phyloP scores from a whole-genome alignment of 2,797 vertebrate genomes.

The Anguilla marmorata region DNA sequence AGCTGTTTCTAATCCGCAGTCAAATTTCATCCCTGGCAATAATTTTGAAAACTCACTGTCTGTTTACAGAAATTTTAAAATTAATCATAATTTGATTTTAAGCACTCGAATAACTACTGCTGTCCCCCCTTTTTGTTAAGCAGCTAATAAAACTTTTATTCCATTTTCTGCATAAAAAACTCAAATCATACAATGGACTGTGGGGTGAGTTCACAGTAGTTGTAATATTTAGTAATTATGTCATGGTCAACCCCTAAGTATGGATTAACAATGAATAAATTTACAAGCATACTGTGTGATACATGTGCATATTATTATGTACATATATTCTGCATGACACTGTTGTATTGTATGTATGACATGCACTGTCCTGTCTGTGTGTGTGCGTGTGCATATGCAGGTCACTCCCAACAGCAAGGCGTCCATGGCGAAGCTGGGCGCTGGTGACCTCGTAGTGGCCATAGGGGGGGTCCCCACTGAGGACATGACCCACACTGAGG shows the following conservation, averaged over 20 bases:
- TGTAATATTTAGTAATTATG: no score
- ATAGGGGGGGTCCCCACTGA: slow-evolving; percentile 80
- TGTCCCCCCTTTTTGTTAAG: no score
- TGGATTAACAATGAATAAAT: no score
- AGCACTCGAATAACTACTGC: background rate
- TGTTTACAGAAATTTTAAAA: background rate
- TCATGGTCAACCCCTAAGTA: no score
- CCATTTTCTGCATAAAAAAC: no score
- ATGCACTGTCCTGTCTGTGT: background rate
- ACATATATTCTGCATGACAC: no score
- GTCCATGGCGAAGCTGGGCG: slow-evolving; percentile 77
- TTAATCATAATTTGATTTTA: background rate
- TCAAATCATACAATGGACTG: no score
- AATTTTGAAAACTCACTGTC: background rate
- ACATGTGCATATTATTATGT: no score
- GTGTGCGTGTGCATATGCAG: slow-evolving; percentile 56
- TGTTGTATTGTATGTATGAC: background rate
- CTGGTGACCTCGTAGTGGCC: slow-evolving; percentile 80
- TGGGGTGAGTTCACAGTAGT: no score
- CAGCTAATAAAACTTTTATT: no score
- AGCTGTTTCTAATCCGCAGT: background rate
- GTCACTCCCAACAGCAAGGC: slow-evolving; percentile 86
- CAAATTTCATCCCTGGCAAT: background rate
- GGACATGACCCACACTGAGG: slow-evolving; percentile 81
- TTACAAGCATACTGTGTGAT: no score